Conservation (phyloP, 2,888 invertebrate species). For the Onchidella celtica region DNA sequence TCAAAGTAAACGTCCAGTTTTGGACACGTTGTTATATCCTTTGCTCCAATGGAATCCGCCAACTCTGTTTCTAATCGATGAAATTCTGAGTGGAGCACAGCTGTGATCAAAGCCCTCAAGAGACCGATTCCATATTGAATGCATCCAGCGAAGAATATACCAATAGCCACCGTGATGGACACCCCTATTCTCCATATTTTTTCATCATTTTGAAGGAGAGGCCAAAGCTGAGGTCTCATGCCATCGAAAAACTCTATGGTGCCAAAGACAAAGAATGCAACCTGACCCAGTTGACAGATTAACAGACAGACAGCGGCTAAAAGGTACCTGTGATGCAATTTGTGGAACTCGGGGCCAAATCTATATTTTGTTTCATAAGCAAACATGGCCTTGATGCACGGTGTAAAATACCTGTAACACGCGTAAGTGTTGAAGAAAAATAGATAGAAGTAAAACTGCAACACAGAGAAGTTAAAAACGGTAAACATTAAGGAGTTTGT, state of each 20-base stretch:
- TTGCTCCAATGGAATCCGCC: background rate
- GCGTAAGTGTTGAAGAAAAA: background rate
- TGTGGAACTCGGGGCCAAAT: background rate
- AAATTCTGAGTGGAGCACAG: background rate
- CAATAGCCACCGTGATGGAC: background rate
- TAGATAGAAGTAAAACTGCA: background rate
- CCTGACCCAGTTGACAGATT: background rate
- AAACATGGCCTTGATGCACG: background rate
- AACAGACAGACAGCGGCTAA: background rate
- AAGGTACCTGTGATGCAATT: background rate
- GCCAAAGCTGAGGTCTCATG: constrained; percentile 7
- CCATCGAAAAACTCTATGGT: background rate
- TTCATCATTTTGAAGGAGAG: background rate
- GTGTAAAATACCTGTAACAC: background rate
- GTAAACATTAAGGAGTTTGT: background rate
- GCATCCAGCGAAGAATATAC: background rate
- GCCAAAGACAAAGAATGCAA: background rate
- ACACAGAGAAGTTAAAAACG: background rate
- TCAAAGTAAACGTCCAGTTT: too few relatives aligned
- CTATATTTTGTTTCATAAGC: background rate
- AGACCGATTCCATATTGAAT: background rate
- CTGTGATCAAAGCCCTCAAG: background rate
- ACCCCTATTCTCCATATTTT: background rate
- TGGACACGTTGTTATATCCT: background rate
- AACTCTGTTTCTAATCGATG: background rate